Percentiles rank a stretch among this genome's conserved stretches.
Evolutionary conservation across 2,113 vertebrate genomes (phyloP).

Genomic region (Campylomormyrus tamandua): DNA sequence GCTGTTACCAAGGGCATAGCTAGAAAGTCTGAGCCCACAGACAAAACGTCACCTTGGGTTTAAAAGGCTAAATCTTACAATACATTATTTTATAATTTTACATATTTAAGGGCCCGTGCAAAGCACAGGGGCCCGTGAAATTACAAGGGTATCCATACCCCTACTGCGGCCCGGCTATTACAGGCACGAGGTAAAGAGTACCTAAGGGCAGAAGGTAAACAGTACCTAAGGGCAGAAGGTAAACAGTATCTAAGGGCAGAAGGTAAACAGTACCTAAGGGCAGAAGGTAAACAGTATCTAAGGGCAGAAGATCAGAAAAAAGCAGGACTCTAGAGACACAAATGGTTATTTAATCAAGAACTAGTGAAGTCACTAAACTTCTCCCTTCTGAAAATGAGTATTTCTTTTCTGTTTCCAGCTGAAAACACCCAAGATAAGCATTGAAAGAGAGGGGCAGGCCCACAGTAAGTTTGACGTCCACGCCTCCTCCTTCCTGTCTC

Average conservation of each 20-base stretch:
- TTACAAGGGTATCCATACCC: neutral
- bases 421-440: neutral
- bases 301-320: neutral
- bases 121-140: neutral
- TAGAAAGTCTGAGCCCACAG: neutral
- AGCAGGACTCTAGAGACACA: neutral
- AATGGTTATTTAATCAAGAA: neutral
- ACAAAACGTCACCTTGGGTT: neutral
- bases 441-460: neutral
- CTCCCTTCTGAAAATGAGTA: neutral
- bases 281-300: neutral
- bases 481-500: slow-evolving; percentile 10
- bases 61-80: neutral
- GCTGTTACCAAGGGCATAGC: neutral
- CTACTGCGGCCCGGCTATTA: neutral
- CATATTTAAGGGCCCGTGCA: neutral
- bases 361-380: neutral
- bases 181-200: neutral
- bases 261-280: neutral
- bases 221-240: neutral
- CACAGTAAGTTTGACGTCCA: neutral
- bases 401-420: neutral
- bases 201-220: neutral
- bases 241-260: neutral
- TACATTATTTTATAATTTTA: neutral